Evolutionary conservation across 1,140 invertebrate genomes (phyloP), one percentile per base, ranked within the genome.

Genomic region (Aphaenogaster ashmeadi): DNA sequence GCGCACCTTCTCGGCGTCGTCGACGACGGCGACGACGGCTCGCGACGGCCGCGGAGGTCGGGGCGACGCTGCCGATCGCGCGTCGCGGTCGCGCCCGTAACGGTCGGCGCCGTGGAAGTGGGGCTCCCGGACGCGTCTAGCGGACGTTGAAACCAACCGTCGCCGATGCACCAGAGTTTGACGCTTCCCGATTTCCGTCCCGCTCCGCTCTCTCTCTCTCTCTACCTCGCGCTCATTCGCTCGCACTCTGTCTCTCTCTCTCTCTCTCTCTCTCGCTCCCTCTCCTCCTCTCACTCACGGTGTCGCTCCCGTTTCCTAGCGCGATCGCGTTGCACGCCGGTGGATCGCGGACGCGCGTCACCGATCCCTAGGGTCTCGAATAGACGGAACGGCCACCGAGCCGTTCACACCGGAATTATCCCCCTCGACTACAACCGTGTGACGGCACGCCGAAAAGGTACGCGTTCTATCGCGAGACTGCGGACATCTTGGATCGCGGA

Each of bases 401-500:
- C 38, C 33, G 77, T 21, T 66, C 41, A 47, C 36, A 8, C 13
- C 21, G 15, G 3, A 21, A 54, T 36, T n/a, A 7, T 36, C 7
- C 4, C 27, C 18, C 41, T 27, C 60, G 9, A 36, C 6, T 41
- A 15, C 18, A 3, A 44, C 21, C 58, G 93, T 89, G 93, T 93
- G 92, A 93, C 93, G 93, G 86, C 33, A 89, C 36, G 4, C 36
- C 27, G 13, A 36, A 85, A 91, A 87, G 90, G 92, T 93, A 93
- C 92, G 92, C 93, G 93, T 91, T 90, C 89, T 92, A 92, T 90
- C 89, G 87, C 89, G 90, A 92, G 93, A 75, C 84, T 88, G 91
- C 94, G 90, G 94, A 94, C 94, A 94, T 94, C 89, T 94, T 94
- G 91, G 87, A 89, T 94, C 89, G 87, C 84, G 90, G 94, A 94